These are phyloP conservation scores for Emydura subglobosa DNA, from an alignment of 2,113 vertebrate genomes.

Conservation along the genomic window DNA sequence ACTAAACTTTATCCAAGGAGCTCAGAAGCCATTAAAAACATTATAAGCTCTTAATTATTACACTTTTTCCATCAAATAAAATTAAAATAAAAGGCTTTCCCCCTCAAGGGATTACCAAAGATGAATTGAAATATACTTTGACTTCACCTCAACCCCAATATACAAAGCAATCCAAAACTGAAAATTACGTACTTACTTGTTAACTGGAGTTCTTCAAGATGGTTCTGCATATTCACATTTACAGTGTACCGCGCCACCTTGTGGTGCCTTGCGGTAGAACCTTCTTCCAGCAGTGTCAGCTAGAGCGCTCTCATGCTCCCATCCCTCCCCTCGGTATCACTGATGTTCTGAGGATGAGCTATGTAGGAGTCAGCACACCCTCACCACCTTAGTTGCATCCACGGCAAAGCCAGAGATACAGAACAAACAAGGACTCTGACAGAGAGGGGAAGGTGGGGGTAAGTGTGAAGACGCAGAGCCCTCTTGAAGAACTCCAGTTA, in stretches of 20 bases:
- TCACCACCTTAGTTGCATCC: too few relatives aligned
- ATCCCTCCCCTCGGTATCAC: neutral
- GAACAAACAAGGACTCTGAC: too few relatives aligned
- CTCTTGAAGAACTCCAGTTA: too few relatives aligned
- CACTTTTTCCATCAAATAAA: neutral
- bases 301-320: neutral
- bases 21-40: neutral
- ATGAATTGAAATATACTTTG: neutral
- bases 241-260: neutral
- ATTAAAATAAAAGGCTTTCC: neutral
- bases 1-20: neutral
- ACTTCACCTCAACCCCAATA: neutral
- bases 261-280: neutral
- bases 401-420: too few relatives aligned
- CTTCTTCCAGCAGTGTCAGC: neutral
- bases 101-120: neutral
- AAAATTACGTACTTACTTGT: neutral
- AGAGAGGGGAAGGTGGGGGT: too few relatives aligned
- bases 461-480: too few relatives aligned
- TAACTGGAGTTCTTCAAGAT: neutral
- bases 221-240: neutral
- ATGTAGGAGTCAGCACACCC: too few relatives aligned
- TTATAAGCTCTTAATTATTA: neutral
- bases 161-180: slow-evolving; percentile 10
- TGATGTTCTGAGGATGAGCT: neutral